Evolutionary conservation across 1,140 invertebrate species (phyloP), one percentile per base, ranked within the genome.

Genomic region (Mamestra configurata): DNA sequence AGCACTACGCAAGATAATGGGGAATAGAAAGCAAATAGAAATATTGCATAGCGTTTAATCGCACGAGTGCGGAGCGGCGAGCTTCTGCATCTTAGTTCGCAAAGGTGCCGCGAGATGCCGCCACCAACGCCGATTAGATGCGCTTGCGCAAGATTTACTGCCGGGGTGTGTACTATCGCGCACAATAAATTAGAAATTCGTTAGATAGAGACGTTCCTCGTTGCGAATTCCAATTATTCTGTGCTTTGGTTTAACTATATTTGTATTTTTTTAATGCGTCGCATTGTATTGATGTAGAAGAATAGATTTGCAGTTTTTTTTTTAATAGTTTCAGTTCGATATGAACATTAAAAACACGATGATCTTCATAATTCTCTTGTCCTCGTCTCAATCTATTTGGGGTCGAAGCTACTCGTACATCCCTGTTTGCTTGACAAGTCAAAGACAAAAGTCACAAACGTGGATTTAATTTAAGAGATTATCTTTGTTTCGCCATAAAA

Each of bases 131-230:
- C 84, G 92, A 94, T 94, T 92, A 93, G 92, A 93, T 93, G 87
- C 87, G 87, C 51, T 13, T 77, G 80, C 83, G 83, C 87, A 89
- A 79, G 87, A 94, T 93, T 94, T 94, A 93, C 90, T 84, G 88
- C 87, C 78, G 81, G 79, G 79, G 64, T 80, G 81, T 73, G 82
- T 70, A 61, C 80, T 94, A 94, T 94, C 93, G 87, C 83, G 82
- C 77, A 83, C 89, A 81, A 91, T 94, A 94, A 94, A 94, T 94
- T 94, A 92, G 91, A 92, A 93, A 92, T 94, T 93, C 88, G 92
- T 93, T 92, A 93, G 93, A 94, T 93, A 93, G 84, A 93, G 90
- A 90, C 89, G 89, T 90, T 82, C 80, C 72, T 81, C 78, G 86
- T 76, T 22, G 70, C 51, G 82, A 79, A 83, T 86, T 79, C 88